Base-by-base conservation (phyloP, 2,113 vertebrate species). In the Romanogobio albipinnatus region DNA sequence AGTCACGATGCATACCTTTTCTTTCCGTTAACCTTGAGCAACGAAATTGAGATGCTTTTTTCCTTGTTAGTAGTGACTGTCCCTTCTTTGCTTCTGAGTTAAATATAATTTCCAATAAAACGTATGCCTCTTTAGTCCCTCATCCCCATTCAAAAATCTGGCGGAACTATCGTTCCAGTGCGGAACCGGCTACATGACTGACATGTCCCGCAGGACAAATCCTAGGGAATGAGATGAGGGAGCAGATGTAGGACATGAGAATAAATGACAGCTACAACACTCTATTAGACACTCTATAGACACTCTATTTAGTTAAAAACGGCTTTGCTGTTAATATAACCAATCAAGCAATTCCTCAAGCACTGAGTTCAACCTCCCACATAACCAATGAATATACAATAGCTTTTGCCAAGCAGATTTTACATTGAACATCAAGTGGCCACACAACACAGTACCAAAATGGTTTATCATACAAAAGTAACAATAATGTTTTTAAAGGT, bases 101-200 rank as follows among this genome's bases (percentile, higher is more conserved):
- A 51, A 43, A 64, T 84, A 45, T 45, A 33, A 61, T 49, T 84
- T 84, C 15, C 19, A 13, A 22, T 51, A 45, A 33, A 45, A 66
- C 59, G 78, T 43, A 29, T 62, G 24, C 19, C 59, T 77, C 26
- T 56, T 64, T 53, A 77, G 74, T 62, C 36, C 17, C 29, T 66
- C 75, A 77, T 77, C 68, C 24, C 19, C 24, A 77, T 74, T 43
- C 45, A 77, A 64, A 39, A 39, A 58, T 84, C 74, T 19, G 10
- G 19, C 17, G 22, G 29, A 76, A 56, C 43, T 26, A 45, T 11
- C 13, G 73, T 77, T 58, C 39, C 39, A 36, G 45, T 53, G 36
- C 17, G 3, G 36, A 59, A 71, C 68, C n/a, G 22, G 29, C n/a
- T 17, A 53, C 13, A 7, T 68, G 59, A 68, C 47, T 26, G 61